These are phyloP conservation scores for Telenomus remus DNA, from an alignment of 1,140 invertebrate species.

Conservation along the genomic window DNA sequence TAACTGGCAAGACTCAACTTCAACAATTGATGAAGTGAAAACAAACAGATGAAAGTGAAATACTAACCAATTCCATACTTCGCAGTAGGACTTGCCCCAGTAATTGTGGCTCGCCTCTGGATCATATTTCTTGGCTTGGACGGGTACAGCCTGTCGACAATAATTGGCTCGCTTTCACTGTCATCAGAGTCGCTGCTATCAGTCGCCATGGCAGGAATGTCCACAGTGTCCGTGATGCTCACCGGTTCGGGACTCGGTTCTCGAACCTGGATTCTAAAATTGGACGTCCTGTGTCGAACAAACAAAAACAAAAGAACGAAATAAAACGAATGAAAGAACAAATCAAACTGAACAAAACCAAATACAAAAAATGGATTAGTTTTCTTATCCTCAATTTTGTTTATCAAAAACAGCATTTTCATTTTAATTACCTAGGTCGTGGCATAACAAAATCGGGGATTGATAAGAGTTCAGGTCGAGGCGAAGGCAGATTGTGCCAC, in stretches of 20 bases:
- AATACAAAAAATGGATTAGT: conserved; percentile 41
- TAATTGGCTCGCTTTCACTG: conserved; percentile 66
- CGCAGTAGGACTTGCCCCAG: conserved; percentile 85
- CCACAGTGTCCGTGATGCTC: conserved; percentile 66
- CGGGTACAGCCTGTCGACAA: conserved; percentile 79
- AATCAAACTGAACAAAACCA: conserved; percentile 19
- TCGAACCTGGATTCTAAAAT: conserved; percentile 63
- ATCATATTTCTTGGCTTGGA: conserved; percentile 84
- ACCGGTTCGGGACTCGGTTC: conserved; percentile 68
- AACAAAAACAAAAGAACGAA: conserved; percentile 37
- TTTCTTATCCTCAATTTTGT: conserved; percentile 1
- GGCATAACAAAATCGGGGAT: conserved; percentile 80
- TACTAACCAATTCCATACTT: conserved; percentile 76
- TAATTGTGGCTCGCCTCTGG: conserved; percentile 90
- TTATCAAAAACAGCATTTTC: neutral
- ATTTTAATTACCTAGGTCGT: conserved; percentile 72
- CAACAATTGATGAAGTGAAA: no score
- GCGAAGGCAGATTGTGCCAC: conserved; percentile 82
- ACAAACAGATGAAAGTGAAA: no score
- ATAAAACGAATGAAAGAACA: conserved; percentile 28
- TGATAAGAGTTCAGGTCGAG: conserved; percentile 79
- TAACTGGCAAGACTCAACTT: no score
- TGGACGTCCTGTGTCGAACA: conserved; percentile 36
- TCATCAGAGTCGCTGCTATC: conserved; percentile 70
- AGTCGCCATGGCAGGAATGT: conserved; percentile 68